Conservation (phyloP, 2,888 invertebrate species). For the Cyclophora punctaria region DNA sequence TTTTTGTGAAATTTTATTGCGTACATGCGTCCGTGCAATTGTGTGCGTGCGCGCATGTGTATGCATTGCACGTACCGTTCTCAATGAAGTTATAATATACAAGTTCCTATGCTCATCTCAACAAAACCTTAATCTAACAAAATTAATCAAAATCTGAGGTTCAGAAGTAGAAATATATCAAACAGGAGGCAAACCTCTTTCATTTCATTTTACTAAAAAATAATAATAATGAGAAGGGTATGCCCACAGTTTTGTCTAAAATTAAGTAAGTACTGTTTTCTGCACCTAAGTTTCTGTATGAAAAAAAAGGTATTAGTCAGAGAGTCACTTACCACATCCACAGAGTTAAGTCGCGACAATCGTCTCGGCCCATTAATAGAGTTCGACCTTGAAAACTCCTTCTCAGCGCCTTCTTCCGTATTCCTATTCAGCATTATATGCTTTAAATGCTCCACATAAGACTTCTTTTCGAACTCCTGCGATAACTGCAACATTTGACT, state of each 20-base stretch:
- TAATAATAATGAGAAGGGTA: too few species aligned
- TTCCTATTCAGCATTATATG: conserved; percentile 65
- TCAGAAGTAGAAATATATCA: neutral
- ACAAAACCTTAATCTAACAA: too few species aligned
- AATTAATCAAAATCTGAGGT: neutral
- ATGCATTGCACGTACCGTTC: too few species aligned
- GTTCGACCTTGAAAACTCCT: conserved; percentile 43
- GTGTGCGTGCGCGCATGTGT: too few species aligned
- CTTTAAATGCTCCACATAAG: conserved; percentile 77
- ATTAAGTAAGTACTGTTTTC: too few species aligned
- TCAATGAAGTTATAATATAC: too few species aligned
- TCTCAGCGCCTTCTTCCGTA: conserved; percentile 53
- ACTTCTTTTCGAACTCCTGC: conserved; percentile 72
- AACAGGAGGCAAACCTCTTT: neutral
- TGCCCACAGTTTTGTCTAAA: too few species aligned
- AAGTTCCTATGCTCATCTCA: too few species aligned
- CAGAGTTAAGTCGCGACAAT: conserved; percentile 50
- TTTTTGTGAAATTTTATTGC: too few species aligned
- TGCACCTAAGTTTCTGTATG: too few species aligned
- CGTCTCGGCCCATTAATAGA: conserved; percentile 51
- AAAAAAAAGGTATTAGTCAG: too few species aligned
- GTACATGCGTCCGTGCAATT: neutral
- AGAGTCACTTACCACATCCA: conserved; percentile 46
- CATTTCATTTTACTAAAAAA: too few species aligned
- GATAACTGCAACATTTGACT: conserved; percentile 74